Base-by-base conservation (phyloP, 2,888 invertebrate species). In the Anaspis maculata region DNA sequence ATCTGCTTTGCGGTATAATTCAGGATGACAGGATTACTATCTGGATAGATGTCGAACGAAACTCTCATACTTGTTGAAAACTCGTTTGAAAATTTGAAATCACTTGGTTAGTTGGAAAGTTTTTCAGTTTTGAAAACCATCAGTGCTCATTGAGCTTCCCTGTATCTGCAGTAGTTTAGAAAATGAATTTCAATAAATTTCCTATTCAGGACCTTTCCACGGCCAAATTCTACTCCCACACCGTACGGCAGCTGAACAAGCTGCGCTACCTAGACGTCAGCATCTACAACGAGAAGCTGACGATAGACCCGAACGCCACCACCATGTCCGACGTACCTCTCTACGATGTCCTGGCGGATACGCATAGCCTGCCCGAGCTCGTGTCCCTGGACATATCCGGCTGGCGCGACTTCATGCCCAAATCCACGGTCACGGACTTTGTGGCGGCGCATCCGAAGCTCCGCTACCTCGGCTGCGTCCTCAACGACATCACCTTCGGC, bases 321-420 rank as follows among this genome's bases (percentile, higher is more conserved):
- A 39, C 38, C 11, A 40, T 46, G 24, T 45, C 62, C 16, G 65
- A 65, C 42, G 62, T 62, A 30, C 44, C 43, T 2, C 31, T 50
- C n/a, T 29, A 38, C 9, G 23, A 40, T 12, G 10, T 55, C 6
- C 59, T 76, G 32, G 57, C 76, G 34, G 66, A 68, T 45, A 58
- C 59, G 36, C 52, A 59, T 13, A 52, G 66, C 37, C 62, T 65
- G 37, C 67, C 79, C 49, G 74, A 76, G 24, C 61, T 82, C 25
- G 61, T 64, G 14, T 75, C 73, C 15, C 57, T 82, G 39, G 82
- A 82, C 61, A 68, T 82, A 33, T 80, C 79, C 32, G 75, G 76
- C 6, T 61, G 63, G 60, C 50, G 51, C 13, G 54, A 57, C 13
- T 41, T 44, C n/a, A 39, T 56, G 25, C 37, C 48, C 2, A 43